Evolutionary conservation across 92 coral and sea anemone genomes (phyloP), one percentile per base, ranked within the genome.

Genomic region (Porites divaricata): DNA sequence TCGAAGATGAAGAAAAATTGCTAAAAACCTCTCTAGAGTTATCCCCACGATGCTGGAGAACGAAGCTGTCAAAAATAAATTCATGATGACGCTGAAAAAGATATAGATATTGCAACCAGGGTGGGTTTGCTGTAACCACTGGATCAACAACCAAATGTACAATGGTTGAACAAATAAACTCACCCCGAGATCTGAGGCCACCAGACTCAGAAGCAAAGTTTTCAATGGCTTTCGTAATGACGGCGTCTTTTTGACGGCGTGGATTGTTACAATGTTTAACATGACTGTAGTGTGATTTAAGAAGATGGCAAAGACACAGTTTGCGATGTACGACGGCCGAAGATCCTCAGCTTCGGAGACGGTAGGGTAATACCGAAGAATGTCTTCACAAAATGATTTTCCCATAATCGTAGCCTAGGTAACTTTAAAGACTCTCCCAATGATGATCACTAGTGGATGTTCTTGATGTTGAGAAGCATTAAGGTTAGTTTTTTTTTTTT

Each of bases 141-240:
- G 48, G 56, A 64, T 49, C 13, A 63, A 61, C 35, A 78, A 22
- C 61, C 21, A 78, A 17, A 19, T 78, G 54, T 48, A 63, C 28
- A 80, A 26, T 14, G 84, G 67, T 53, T 67, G 84, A 17, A 45
- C 75, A 21, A 80, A 15, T 11, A 80, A 68, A 11, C 84, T 65
- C n/a, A 68, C 66, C 12, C 84, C 76, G 1, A 80, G 28, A 80
- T 80, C 84, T 1, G 84, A 80, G 6, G 56, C 67, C 12, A 66
- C 65, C 51, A 80, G 73, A 67, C 76, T 80, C 26, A 68, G 9
- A 13, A 80, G 76, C 19, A 80, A 28, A 24, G 67, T 68, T 53
- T 68, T 56, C 19, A 80, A 69, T 35, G 76, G 25, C 11, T 26
- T 26, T 23, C 66, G 56, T 25, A 80, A 52, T 64, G 65, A 68